Conservation (phyloP, 2,888 invertebrate species). For the Neoaliturus tenellus region DNA sequence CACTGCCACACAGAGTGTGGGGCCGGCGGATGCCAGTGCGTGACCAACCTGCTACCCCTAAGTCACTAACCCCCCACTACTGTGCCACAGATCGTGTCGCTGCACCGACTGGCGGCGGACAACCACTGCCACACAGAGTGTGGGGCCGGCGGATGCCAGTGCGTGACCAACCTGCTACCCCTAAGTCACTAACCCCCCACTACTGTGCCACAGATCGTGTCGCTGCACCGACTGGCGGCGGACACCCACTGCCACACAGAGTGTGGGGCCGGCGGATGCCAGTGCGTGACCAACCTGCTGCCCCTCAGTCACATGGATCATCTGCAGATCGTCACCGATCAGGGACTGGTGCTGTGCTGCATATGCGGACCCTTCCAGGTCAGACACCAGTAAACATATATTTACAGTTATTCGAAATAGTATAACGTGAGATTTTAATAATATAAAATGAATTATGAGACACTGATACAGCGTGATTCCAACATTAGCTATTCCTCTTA, state of each 20-base stretch:
- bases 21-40: conserved; percentile 84
- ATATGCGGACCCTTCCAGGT: conserved; percentile 84
- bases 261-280: conserved; percentile 84
- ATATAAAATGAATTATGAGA: too few relatives aligned
- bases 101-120: conserved; percentile 72
- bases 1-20: conserved; percentile 80
- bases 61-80: too few relatives aligned
- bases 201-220: conserved; percentile 68
- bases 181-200: too few relatives aligned
- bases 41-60: conserved; percentile 75
- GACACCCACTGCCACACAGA: conserved; percentile 76
- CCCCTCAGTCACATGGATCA: conserved; percentile 81
- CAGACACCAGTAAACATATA: too few relatives aligned
- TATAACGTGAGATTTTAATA: too few relatives aligned
- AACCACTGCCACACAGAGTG: conserved; percentile 78
- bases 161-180: conserved; percentile 75
- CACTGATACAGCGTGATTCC: too few relatives aligned
- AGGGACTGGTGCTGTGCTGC: conserved; percentile 81
- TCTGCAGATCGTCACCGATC: conserved; percentile 80
- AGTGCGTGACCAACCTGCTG: conserved; percentile 77
- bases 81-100: conserved; percentile 69
- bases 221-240: conserved; percentile 72
- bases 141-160: conserved; percentile 84
- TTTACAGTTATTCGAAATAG: too few relatives aligned
- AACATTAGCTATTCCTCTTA: too few relatives aligned